These are phyloP conservation scores for Odontomachus brunneus DNA, from an alignment of 1,140 invertebrate genomes.

Conservation along the genomic window DNA sequence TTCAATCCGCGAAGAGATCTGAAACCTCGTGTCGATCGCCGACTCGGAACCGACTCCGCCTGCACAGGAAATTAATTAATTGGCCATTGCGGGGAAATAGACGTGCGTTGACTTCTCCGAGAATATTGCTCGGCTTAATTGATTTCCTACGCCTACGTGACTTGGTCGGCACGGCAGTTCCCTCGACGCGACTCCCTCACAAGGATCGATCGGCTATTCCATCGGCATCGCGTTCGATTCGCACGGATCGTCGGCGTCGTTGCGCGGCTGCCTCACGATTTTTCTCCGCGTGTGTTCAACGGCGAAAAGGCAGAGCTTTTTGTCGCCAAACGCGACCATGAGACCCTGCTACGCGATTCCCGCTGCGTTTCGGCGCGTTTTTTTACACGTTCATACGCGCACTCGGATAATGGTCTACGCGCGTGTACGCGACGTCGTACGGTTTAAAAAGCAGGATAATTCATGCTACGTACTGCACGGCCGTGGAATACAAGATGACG, in stretches of 20 bases:
- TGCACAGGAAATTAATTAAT: conserved; percentile 66
- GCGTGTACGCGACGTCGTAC: conserved; percentile 14
- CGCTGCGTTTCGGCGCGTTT: conserved; percentile 37
- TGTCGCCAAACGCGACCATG: too few relatives aligned
- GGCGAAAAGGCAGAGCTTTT: neutral
- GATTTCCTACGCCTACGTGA: conserved; percentile 66
- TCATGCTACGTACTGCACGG: conserved; percentile 52
- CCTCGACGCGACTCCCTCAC: conserved; percentile 33
- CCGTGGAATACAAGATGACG: conserved; percentile 49
- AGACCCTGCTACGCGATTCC: neutral
- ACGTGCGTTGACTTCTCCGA: conserved; percentile 49
- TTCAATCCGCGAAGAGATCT: neutral
- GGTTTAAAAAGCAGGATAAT: conserved; percentile 51
- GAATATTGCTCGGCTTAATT: conserved; percentile 60
- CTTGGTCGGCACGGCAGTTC: conserved; percentile 2
- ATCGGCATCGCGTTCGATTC: too few relatives aligned
- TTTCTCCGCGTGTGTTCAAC: neutral
- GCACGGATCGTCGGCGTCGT: too few relatives aligned
- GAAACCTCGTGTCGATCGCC: neutral
- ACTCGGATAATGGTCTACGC: conserved; percentile 48
- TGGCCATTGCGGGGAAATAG: conserved; percentile 42
- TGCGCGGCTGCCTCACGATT: neutral
- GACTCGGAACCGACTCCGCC: neutral
- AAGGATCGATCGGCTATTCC: conserved; percentile 49
- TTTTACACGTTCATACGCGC: conserved; percentile 40